These are phyloP conservation scores for Chrysemys picta DNA, from an alignment of 2,113 vertebrate genomes.

Conservation along the genomic window DNA sequence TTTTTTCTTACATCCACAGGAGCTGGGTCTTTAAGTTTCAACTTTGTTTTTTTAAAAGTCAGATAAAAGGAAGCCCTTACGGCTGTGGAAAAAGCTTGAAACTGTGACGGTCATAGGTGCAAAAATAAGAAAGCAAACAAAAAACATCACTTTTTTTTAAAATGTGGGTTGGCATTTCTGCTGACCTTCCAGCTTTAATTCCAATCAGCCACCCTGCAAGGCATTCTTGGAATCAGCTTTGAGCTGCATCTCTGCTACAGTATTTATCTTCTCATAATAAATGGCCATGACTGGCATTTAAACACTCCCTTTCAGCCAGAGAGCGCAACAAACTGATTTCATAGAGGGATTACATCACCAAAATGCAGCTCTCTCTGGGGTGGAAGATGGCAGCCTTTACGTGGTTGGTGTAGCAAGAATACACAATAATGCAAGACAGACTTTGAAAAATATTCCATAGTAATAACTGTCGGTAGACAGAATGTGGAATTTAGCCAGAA, in stretches of 20 bases:
- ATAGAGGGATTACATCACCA: neutral
- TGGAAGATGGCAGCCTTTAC: neutral
- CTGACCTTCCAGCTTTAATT: neutral
- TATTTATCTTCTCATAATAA: neutral
- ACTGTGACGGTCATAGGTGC: neutral
- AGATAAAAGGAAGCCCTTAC: conserved; percentile 42
- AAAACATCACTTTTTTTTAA: neutral
- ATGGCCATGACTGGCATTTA: neutral
- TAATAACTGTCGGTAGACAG: neutral
- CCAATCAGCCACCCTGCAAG: neutral
- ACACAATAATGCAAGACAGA: neutral
- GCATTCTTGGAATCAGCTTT: neutral
- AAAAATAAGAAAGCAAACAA: conserved; percentile 23
- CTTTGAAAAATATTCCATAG: neutral
- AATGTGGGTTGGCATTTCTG: neutral
- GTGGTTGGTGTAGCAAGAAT: neutral
- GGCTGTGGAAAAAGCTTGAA: conserved; percentile 47
- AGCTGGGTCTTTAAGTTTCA: neutral
- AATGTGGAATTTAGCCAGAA: neutral
- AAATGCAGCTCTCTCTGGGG: neutral
- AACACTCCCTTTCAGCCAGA: neutral
- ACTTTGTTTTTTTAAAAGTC: conserved; percentile 13
- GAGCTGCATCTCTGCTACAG: neutral
- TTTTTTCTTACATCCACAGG: neutral
- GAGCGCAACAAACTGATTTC: neutral